Base-by-base conservation (phyloP, 2,797 vertebrate genomes). In the Pristis pectinata region DNA sequence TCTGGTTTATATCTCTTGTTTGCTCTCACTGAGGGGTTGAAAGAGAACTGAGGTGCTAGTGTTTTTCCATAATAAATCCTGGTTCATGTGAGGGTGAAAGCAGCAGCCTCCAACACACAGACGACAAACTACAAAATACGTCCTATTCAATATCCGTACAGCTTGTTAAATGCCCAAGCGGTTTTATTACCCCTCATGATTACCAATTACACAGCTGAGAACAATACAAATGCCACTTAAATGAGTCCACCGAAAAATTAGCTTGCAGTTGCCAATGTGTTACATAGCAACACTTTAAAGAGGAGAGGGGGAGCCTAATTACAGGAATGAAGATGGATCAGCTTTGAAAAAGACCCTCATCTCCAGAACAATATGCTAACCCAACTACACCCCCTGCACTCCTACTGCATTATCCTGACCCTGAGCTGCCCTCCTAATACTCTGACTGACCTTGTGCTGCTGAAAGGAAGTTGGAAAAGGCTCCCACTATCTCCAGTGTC, bases 71-170 rank as follows among this genome's bases (percentile, higher is more conserved):
- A 94, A 94, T 94, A 97, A 97, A 96, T 96, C 95, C 95, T 96
- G 96, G 97, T 97, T 98, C 97, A 98, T 41, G 0, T 96, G 97
- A 98, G 97, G 97, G 97, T 97, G 97, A 97, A 96, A 95, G 97
- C 96, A 95, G 95, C 96, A 95, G 95, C 95, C 96, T 96, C 95
- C 94, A 72, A 34, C 95, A 93, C 95, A 96, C 96, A 95, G 95
- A 96, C 95, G 94, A 89, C 95, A 94, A 95, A 95, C 95, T 37
- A 95, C 95, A 96, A 97, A 96, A 96, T 95, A 96, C 95, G 95
- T 94, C 95, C 95, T 95, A 96, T 97, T 96, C 96, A 96, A 94
- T 95, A 94, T 95, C 95, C 95, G 95, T 95, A 94, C 17, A 0
- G 95, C 95, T 95, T 94, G 0, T 97, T 97, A 96, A 96, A 96